phyloP scores from a whole-genome alignment of 2,113 vertebrate species.

The Talpa occidentalis region DNA sequence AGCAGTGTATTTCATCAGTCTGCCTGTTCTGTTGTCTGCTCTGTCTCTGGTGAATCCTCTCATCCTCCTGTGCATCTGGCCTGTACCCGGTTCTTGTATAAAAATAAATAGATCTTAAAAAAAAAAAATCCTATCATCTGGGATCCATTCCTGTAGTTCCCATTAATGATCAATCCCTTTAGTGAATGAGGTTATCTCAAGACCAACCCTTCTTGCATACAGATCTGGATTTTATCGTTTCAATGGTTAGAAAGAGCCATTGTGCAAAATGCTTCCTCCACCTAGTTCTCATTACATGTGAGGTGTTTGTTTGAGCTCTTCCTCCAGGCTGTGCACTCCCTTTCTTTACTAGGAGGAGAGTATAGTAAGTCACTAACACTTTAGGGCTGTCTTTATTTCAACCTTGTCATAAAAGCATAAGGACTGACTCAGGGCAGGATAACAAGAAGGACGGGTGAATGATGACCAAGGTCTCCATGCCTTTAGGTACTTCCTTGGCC shows the following conservation, averaged over 20 bases:
- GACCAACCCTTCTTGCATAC: neutral
- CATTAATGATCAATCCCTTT: neutral
- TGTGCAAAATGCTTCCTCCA: neutral
- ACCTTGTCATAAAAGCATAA: neutral
- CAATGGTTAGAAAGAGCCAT: neutral
- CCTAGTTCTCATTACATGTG: neutral
- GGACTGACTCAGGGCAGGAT: neutral
- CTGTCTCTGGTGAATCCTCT: too few species aligned
- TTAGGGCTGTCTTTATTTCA: neutral
- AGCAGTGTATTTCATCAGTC: too few species aligned
- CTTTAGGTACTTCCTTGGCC: neutral
- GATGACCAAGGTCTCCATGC: too few species aligned
- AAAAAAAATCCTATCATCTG: too few species aligned
- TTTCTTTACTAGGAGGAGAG: neutral
- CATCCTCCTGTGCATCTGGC: too few species aligned
- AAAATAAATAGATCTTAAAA: too few species aligned
- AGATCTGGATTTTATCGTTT: neutral
- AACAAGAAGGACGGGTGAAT: neutral
- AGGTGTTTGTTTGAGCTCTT: neutral
- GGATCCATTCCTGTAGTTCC: neutral
- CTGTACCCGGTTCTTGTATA: too few species aligned
- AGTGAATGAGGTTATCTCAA: neutral
- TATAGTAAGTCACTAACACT: neutral
- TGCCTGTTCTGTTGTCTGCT: too few species aligned
- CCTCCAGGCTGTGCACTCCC: neutral